phyloP scores from a whole-genome alignment of 2,888 invertebrate genomes.

The Ophion ventricosus region DNA sequence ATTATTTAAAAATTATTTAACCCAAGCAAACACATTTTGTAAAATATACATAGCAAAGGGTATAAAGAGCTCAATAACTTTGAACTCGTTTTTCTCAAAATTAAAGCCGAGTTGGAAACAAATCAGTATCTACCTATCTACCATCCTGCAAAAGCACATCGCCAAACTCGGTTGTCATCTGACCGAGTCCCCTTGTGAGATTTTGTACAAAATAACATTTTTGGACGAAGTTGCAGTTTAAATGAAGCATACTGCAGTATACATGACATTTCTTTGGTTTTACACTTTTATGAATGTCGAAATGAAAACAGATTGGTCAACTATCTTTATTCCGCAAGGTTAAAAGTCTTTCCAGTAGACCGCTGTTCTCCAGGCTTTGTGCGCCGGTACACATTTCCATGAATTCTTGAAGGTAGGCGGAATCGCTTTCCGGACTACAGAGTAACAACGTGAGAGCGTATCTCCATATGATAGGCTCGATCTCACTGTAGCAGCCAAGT shows the following conservation, averaged over 20 bases:
- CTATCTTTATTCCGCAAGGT: conserved; percentile 34
- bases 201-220: neutral
- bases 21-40: too few relatives aligned
- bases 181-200: too few relatives aligned
- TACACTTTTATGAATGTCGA: too few relatives aligned
- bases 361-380: conserved; percentile 29
- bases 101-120: too few relatives aligned
- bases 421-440: conserved; percentile 55
- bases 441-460: conserved; percentile 59
- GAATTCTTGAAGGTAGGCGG: conserved; percentile 55
- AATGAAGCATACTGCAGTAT: neutral
- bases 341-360: conserved; percentile 57
- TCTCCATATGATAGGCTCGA: conserved; percentile 63
- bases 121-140: too few relatives aligned
- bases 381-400: conserved; percentile 59
- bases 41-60: too few relatives aligned
- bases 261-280: too few relatives aligned
- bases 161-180: too few relatives aligned
- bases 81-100: too few relatives aligned
- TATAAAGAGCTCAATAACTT: too few relatives aligned
- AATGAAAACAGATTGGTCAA: neutral
- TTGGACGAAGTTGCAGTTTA: neutral
- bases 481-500: conserved; percentile 51
- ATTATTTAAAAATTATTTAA: too few relatives aligned
- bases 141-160: too few relatives aligned